A percentile compares a stretch with the other conserved stretches of the same genome.
Evolutionary conservation across 2,797 vertebrate genomes (phyloP).

Genomic region (Ctenopoma multispine): DNA sequence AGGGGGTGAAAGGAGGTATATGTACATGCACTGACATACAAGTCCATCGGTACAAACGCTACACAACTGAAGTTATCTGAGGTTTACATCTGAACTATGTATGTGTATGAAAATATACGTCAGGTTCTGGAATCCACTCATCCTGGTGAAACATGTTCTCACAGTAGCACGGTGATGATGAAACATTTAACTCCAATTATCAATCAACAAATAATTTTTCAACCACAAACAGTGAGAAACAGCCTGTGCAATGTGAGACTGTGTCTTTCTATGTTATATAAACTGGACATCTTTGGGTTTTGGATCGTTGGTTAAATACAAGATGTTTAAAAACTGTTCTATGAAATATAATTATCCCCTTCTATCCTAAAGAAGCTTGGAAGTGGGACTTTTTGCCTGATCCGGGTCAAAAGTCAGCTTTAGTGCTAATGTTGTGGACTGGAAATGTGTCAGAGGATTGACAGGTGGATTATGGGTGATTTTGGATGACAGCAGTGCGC

Average conservation of each 20-base stretch:
- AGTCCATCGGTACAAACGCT: constrained; percentile 9
- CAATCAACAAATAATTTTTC: no score
- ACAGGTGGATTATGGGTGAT: neutral
- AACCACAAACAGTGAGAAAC: no score
- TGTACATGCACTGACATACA: neutral
- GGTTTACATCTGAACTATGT: neutral
- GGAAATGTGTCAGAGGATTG: neutral
- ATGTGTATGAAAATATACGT: neutral
- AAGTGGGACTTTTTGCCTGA: neutral
- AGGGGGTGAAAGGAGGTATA: neutral
- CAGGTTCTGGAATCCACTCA: neutral
- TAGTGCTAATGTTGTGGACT: neutral
- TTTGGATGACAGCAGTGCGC: neutral
- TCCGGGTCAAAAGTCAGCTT: neutral
- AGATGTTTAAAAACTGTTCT: no score
- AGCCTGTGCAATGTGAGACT: neutral
- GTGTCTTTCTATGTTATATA: neutral
- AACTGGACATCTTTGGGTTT: neutral
- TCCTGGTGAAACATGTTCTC: neutral
- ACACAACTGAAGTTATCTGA: constrained; percentile 15
- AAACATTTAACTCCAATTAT: neutral
- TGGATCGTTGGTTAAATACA: neutral
- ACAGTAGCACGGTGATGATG: neutral
- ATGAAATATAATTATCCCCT: neutral
- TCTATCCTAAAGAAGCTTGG: no score